Evolutionary conservation across 2,888 invertebrate genomes (phyloP), one percentile per base, ranked within the genome.

Genomic region (Catocala fraxini): DNA sequence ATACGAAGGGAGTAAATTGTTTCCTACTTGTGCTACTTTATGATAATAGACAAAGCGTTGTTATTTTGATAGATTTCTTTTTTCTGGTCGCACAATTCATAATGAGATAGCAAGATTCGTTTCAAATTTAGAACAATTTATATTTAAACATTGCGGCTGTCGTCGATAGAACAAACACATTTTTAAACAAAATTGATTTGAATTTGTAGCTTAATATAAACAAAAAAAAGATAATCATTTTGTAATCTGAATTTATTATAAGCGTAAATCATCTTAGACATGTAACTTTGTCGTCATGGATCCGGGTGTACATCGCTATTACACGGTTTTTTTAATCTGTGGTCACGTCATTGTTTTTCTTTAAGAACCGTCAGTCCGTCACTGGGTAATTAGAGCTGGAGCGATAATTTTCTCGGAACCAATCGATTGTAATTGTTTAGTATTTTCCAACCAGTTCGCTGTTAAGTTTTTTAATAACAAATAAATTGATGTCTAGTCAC

Each of bases 1-100:
- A 57, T 45, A 35, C 25, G 7, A 74, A 75, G 68, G 65, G 68
- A 68, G 35, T 48, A 72, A 75, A 77, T 70, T 46, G 65, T 67
- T 75, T 77, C 76, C 75, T 76, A 69, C 63, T 70, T 62, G 59
- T 68, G 58, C 35, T 39, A 39, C 35, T 5, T 5, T 7, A 7
- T 39, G 35, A 9, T 39, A 39, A 39, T 39, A 39, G 35, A 39
- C 35, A 6, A 5, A 7, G 35, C 9, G 6, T 39, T 7, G 6
- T 39, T 39, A 39, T 39, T 39, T 39, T 39, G 35, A 39, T 9
- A 39, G 1, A 45, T 13, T 59, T 15, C 13, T 25, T 0, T 11
- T 48, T 25, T 3, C 25, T 25, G 25, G 25, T 1, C 25, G 3
- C 25, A 25, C 15, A 15, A 15, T 25, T 25, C 4, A 25, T 0